Conservation (phyloP, 2,797 vertebrate species). For the Lepilemur ruficaudatus region DNA sequence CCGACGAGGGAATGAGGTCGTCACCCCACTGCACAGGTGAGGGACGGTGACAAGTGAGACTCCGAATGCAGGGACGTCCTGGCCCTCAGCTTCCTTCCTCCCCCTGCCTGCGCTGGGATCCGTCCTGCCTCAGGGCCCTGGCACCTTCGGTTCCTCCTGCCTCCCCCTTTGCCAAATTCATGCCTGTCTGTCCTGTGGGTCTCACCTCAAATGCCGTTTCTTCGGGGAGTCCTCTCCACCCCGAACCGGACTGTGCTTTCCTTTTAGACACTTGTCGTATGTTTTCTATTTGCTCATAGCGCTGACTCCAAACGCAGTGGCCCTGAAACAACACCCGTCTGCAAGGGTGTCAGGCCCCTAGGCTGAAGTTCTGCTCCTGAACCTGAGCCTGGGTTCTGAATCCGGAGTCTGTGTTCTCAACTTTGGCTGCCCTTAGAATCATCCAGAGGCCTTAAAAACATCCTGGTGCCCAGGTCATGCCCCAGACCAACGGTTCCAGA, state of each 20-base stretch:
- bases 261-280: rapidly evolving
- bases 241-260: neutral
- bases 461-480: neutral
- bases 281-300: neutral
- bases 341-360: neutral
- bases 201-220: neutral
- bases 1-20: rapidly evolving
- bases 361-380: neutral
- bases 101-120: too few relatives aligned
- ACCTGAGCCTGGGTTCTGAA: neutral
- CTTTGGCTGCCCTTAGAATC: neutral
- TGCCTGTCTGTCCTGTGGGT: neutral
- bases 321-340: too few relatives aligned
- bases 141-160: too few relatives aligned
- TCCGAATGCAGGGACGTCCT: too few relatives aligned
- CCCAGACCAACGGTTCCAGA: neutral
- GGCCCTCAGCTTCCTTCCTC: too few relatives aligned
- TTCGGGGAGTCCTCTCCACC: neutral
- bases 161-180: too few relatives aligned
- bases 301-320: rapidly evolving
- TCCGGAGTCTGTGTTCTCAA: neutral
- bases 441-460: neutral
- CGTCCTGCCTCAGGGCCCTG: too few relatives aligned
- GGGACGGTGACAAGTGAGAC: too few relatives aligned
- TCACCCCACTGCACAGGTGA: neutral